These are phyloP conservation scores for Peromyscus maniculatus DNA, from an alignment of 2,113 vertebrate genomes.

Conservation along the genomic window DNA sequence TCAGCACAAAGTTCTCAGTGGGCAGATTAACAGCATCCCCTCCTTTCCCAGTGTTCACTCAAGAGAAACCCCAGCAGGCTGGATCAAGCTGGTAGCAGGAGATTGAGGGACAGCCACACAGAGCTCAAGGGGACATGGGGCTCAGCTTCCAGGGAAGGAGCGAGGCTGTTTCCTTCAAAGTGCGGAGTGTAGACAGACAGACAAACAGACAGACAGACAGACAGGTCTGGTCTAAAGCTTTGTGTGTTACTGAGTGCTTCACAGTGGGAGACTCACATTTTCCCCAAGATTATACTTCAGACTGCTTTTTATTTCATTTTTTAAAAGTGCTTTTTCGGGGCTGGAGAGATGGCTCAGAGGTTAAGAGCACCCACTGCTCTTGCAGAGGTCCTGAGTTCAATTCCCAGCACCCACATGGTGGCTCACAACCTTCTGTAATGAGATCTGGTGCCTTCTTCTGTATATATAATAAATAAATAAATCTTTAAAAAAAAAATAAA, in stretches of 20 bases:
- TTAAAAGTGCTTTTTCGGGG: not conserved
- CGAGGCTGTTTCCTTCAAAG: fast-evolving
- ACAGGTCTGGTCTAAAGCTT: not conserved
- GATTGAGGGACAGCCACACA: too few species aligned
- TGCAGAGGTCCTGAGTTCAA: too few species aligned
- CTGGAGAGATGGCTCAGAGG: too few species aligned
- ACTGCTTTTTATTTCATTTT: not conserved
- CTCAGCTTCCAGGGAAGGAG: fast-evolving
- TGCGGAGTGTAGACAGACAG: fast-evolving
- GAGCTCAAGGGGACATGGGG: not conserved
- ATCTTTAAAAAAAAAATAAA: too few species aligned
- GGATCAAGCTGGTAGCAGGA: not conserved
- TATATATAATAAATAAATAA: too few species aligned
- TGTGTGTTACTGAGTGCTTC: not conserved
- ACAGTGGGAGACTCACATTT: not conserved
- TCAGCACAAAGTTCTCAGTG: not conserved
- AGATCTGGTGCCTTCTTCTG: too few species aligned
- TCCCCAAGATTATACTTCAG: not conserved
- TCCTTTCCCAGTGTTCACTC: fast-evolving
- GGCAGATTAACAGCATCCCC: too few species aligned
- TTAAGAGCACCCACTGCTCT: too few species aligned
- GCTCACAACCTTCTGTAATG: too few species aligned
- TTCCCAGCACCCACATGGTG: too few species aligned
- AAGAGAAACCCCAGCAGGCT: not conserved
- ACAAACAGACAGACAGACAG: too few species aligned